Percentiles rank a stretch among this genome's conserved stretches.
These are phyloP conservation scores for Acrobasis suavella DNA, from an alignment of 2,888 invertebrate genomes.

Conservation along the genomic window DNA sequence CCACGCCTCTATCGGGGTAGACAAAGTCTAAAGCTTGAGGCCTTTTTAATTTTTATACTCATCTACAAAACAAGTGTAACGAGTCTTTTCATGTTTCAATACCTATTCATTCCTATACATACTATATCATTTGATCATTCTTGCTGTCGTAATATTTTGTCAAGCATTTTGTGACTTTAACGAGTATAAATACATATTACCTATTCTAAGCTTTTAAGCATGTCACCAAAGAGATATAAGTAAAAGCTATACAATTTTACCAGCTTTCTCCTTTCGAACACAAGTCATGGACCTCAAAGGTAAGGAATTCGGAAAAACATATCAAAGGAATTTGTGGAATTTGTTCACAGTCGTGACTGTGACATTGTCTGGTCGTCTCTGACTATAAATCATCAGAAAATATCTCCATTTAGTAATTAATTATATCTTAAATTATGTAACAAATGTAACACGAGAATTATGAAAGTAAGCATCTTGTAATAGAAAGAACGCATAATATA, in stretches of 20 bases:
- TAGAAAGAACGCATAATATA: neutral
- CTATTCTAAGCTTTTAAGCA: neutral
- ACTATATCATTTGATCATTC: too few relatives aligned
- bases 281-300: slow-evolving; percentile 37
- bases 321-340: slow-evolving; percentile 28
- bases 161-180: neutral
- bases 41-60: too few relatives aligned
- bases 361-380: slow-evolving; percentile 10
- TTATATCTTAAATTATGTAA: slow-evolving; percentile 9
- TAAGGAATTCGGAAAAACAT: slow-evolving; percentile 32
- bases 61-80: too few relatives aligned
- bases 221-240: neutral
- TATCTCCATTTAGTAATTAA: neutral
- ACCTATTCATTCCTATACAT: too few relatives aligned
- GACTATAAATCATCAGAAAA: neutral
- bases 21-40: too few relatives aligned
- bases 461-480: slow-evolving; percentile 16
- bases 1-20: too few relatives aligned
- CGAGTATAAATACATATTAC: neutral
- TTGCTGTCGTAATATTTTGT: too few relatives aligned
- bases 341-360: slow-evolving; percentile 21
- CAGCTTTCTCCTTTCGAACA: slow-evolving; percentile 36
- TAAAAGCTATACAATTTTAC: slow-evolving; percentile 27
- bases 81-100: too few relatives aligned
- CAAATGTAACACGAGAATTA: slow-evolving; percentile 9